Percentiles rank a stretch among this genome's conserved stretches.
Evolutionary conservation across 1,140 invertebrate species (phyloP).

Genomic region (Heliconius eleuchia): DNA sequence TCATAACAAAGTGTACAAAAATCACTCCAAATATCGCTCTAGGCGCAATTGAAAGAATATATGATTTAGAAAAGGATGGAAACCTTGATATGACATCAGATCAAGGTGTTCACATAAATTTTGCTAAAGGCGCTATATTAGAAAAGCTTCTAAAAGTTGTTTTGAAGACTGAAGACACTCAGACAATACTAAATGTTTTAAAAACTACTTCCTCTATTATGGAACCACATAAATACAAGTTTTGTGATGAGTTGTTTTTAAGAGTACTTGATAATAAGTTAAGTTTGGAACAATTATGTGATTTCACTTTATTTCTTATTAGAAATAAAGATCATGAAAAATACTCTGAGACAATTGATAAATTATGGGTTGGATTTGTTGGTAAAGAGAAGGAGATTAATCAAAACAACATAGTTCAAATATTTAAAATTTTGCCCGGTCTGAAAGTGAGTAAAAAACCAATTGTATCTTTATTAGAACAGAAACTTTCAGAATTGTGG

Average conservation of each 20-base stretch:
- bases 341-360: conserved; percentile 82
- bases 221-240: conserved; percentile 80
- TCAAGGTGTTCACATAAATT: conserved; percentile 61
- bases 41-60: conserved; percentile 76
- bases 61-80: conserved; percentile 68
- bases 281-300: conserved; percentile 83
- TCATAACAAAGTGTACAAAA: conserved; percentile 76
- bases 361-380: conserved; percentile 86
- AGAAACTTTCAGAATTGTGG: conserved; percentile 82
- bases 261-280: conserved; percentile 84
- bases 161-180: conserved; percentile 74
- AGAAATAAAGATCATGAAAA: conserved; percentile 71
- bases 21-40: conserved; percentile 78
- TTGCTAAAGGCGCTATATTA: conserved; percentile 73
- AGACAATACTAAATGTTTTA: conserved; percentile 73
- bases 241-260: conserved; percentile 84
- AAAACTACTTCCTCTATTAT: conserved; percentile 66
- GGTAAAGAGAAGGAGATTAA: conserved; percentile 83
- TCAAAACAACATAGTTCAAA: conserved; percentile 81
- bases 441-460: conserved; percentile 84
- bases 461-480: conserved; percentile 84
- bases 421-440: conserved; percentile 83
- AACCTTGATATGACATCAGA: conserved; percentile 38
- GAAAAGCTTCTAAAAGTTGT: conserved; percentile 75
- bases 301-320: conserved; percentile 78